Evolutionary conservation across 1,140 invertebrate genomes (phyloP), one percentile per base, ranked within the genome.

Genomic region (Gryllus bimaculatus): DNA sequence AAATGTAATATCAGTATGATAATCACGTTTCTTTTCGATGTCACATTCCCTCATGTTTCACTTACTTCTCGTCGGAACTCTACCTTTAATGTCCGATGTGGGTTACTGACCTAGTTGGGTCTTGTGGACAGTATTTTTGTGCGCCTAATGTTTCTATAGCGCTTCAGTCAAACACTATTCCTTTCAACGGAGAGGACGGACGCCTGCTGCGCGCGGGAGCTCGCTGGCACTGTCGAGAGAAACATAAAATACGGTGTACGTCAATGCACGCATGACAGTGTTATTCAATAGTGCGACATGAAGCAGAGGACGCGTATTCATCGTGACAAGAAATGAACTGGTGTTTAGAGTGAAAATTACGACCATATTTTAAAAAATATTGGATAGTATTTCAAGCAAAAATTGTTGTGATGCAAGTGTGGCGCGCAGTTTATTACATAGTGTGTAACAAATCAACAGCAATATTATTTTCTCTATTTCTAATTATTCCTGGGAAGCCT

Each of bases 41-140:
- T 66, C 18, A 66, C 54, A 66, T 66, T 66, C 54, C 18, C 18
- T 66, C 54, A 66, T 66, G 54, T 66, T 66, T 66, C 54, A 66
- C 54, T 66, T 66, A 18, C 54, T 66, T 66, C 54, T 66, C 18
- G 54, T 13, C 5, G 54, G 54, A 18, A 13, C 54, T 66, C 54
- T 66, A 66, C 54, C 54, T 66, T 66, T 18, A 13, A 66, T 66
- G 54, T 66, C 54, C 54, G 54, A 66, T 66, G 54, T 66, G 54
- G 54, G 54, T 66, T 66, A 66, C 54, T 66, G 54, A 66, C 54
- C 54, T 66, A 66, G 54, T 66, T 66, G 54, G 54, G 54, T 66
- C 54, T 18, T 10, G 54, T 66, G 54, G 1, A 66, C 54, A 66
- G 54, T 66, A 66, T 66, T 66, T 66, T 10, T 66, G 54, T 66